These are phyloP conservation scores for Cephus cinctus DNA, from an alignment of 1,140 invertebrate species.

Conservation along the genomic window DNA sequence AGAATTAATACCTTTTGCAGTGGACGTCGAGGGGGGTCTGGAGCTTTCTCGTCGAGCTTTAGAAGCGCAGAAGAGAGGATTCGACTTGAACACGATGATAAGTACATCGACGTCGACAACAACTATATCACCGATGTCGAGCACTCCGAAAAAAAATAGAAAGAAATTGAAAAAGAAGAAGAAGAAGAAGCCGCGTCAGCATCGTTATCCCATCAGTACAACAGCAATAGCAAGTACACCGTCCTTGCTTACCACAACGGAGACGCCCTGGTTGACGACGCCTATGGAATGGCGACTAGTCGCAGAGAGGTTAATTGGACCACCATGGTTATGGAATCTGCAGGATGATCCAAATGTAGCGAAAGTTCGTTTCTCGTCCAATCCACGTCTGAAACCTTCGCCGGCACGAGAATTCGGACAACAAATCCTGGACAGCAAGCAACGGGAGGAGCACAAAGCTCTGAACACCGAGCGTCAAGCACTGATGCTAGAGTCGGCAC, in stretches of 20 bases:
- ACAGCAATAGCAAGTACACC: conserved; percentile 17
- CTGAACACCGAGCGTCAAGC: conserved; percentile 25
- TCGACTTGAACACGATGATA: neutral
- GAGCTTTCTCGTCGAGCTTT: conserved; percentile 12
- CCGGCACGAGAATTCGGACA: conserved; percentile 3
- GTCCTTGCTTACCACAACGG: conserved; percentile 18
- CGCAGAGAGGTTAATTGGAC: conserved; percentile 33
- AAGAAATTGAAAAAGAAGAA: conserved; percentile 34
- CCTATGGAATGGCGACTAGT: conserved; percentile 33
- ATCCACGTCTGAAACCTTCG: conserved; percentile 12
- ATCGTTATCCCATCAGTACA: conserved; percentile 7
- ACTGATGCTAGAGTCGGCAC: conserved; percentile 23
- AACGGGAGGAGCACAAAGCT: conserved; percentile 26
- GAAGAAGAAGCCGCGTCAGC: conserved; percentile 28
- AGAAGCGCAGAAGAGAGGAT: conserved; percentile 27
- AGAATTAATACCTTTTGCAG: too few relatives aligned
- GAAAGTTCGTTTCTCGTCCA: conserved; percentile 23
- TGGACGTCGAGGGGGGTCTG: conserved; percentile 24
- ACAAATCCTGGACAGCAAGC: conserved; percentile 20
- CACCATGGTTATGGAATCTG: conserved; percentile 16
- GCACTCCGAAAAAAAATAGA: conserved; percentile 12
- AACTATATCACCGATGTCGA: conserved; percentile 4
- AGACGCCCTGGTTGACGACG: conserved; percentile 23
- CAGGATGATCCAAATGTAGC: conserved; percentile 16
- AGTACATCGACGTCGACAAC: neutral